Percentiles rank a stretch among this genome's conserved stretches.
Evolutionary conservation across 2,888 invertebrate genomes (phyloP).

Genomic region (Stenoptilia bipunctidactyla): DNA sequence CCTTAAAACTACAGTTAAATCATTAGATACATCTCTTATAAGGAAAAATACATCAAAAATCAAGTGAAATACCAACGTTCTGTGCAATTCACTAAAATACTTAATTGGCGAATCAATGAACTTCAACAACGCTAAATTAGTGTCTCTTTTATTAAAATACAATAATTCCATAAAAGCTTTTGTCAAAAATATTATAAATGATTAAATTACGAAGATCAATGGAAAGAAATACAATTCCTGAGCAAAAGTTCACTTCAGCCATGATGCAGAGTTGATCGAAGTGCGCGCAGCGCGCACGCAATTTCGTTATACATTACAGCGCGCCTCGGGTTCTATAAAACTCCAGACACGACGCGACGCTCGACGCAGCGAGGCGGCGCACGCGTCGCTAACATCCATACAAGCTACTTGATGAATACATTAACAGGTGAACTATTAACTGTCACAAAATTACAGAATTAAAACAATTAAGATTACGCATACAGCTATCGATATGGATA

Average conservation of each 20-base stretch:
- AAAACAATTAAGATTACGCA: conserved; percentile 44
- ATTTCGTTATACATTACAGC: conserved; percentile 31
- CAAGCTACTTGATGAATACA: conserved; percentile 62
- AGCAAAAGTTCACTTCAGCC: conserved; percentile 34
- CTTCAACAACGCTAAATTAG: conserved; percentile 56
- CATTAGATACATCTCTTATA: conserved; percentile 54
- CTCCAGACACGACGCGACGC: conserved; percentile 44
- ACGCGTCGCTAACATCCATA: conserved; percentile 58
- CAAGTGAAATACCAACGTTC: conserved; percentile 68
- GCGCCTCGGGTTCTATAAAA: conserved; percentile 35
- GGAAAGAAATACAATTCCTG: conserved; percentile 63
- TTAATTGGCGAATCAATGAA: conserved; percentile 44
- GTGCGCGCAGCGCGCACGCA: conserved; percentile 38
- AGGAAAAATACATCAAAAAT: conserved; percentile 66
- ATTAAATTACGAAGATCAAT: conserved; percentile 41
- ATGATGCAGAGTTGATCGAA: conserved; percentile 14
- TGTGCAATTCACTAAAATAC: conserved; percentile 64
- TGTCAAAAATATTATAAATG: conserved; percentile 35
- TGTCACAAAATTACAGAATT: conserved; percentile 49
- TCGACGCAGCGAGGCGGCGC: conserved; percentile 41
- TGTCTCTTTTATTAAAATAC: conserved; percentile 23
- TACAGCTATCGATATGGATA: conserved; percentile 64
- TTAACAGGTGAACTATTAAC: conserved; percentile 65
- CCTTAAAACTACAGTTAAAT: conserved; percentile 52
- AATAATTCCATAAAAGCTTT: background rate